Base-by-base conservation (phyloP, 2,113 vertebrate genomes). In the Sylvilagus bachmani region DNA sequence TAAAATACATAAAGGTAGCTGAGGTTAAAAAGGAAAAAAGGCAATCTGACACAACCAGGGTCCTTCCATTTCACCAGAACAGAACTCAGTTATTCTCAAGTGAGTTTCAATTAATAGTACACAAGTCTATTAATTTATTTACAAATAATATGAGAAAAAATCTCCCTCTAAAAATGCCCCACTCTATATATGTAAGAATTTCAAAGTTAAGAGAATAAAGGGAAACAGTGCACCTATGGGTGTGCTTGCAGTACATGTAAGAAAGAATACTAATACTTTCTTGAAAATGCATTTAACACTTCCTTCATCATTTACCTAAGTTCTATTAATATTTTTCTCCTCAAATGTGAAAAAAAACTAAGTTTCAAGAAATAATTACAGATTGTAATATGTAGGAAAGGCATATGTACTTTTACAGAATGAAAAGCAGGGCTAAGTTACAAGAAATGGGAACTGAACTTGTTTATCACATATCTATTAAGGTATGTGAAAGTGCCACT, bases 1-100 rank as follows among this genome's bases (percentile, higher is more conserved):
- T 95, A 89, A 93, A 94, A 92, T 95, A 75, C 89, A 85, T 14
- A 75, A 96, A 84, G 73, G 14, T 24, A 70, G 36, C 89, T 82
- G 77, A 55, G 22, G 90, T 69, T 69, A 88, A 88, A 55, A 33
- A 29, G 16, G 12, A 70, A 93, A 89, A 74, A 75, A 64, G 92
- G 36, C 22, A 95, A 77, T 66, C 55, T 61, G 67, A 81, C 64
- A 71, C 8, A 84, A 90, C 19, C 25, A 71, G 21, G 84, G 38
- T 66, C 33, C 80, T 75, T 88, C 64, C 14, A 55, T 36, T 88
- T 82, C 58, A 78, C 86, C 83, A 19, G 66, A 78, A 70, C 1
- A 36, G 22, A 67, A 55, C 36, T 85, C 11, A 90, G 53, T 81
- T 27, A 78, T 58, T 94, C 92, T 85, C 51, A 77, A 91, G 22